Conservation (phyloP, 2,888 invertebrate genomes). For the Euclidia mi region DNA sequence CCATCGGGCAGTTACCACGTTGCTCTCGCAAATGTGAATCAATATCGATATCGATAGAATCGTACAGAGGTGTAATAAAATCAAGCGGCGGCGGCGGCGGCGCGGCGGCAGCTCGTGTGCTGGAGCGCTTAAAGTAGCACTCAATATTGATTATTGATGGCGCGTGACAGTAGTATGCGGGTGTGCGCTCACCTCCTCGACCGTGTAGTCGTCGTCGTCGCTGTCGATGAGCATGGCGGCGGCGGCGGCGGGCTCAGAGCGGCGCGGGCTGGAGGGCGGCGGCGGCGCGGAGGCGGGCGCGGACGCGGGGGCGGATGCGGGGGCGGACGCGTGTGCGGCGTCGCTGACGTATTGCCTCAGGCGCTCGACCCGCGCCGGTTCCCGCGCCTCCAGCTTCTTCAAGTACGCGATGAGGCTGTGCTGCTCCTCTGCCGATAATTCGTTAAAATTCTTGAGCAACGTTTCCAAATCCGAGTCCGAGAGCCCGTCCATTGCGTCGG, state of each 20-base stretch:
- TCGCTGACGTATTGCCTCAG: slow-evolving; percentile 93
- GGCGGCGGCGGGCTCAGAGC: slow-evolving; percentile 11
- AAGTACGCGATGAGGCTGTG: slow-evolving; percentile 95
- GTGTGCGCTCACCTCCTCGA: slow-evolving; percentile 93
- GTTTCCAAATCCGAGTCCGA: slow-evolving; percentile 95
- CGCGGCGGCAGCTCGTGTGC: no score
- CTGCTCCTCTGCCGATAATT: slow-evolving; percentile 94
- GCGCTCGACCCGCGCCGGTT: slow-evolving; percentile 94
- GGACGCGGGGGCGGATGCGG: slow-evolving; percentile 17
- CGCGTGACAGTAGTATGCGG: no score
- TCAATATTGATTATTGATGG: no score
- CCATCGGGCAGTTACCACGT: no score
- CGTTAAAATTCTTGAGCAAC: slow-evolving; percentile 94
- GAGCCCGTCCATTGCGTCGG: slow-evolving; percentile 92
- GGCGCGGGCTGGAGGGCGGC: slow-evolving; percentile 4
- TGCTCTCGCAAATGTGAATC: no score
- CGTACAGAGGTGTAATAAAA: no score
- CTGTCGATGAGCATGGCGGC: slow-evolving; percentile 77
- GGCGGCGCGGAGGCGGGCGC: slow-evolving; percentile 11
- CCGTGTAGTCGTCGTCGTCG: slow-evolving; percentile 95
- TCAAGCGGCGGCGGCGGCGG: no score
- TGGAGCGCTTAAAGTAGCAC: no score
- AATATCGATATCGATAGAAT: no score
- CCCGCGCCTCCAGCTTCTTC: slow-evolving; percentile 94
- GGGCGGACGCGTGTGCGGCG: slow-evolving; percentile 56